phyloP scores from a whole-genome alignment of 2,888 invertebrate species.

The Parthenolecanium corni region DNA sequence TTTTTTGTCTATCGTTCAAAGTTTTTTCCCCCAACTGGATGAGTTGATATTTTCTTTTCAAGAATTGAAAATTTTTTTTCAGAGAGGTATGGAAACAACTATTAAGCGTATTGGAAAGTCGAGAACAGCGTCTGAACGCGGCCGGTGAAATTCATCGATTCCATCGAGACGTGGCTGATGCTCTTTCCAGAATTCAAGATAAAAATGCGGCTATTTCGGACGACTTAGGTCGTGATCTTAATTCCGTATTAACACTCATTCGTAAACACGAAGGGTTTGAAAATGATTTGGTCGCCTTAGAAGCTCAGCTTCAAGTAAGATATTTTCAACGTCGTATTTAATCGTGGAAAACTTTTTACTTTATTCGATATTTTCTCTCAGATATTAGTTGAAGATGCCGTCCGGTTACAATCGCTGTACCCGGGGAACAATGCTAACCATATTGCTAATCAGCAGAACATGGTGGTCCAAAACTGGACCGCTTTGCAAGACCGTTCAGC shows the following conservation, averaged over 20 bases:
- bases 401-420: slow-evolving; percentile 71
- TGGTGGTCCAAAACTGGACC: slow-evolving; percentile 78
- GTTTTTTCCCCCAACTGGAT: too few relatives aligned
- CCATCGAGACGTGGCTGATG: slow-evolving; percentile 89
- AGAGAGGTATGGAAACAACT: slow-evolving; percentile 79
- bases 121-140: slow-evolving; percentile 77
- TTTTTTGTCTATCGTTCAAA: too few relatives aligned
- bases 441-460: slow-evolving; percentile 73
- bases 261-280: slow-evolving; percentile 86
- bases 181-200: slow-evolving; percentile 76
- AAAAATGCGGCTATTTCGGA: slow-evolving; percentile 75
- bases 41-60: too few relatives aligned
- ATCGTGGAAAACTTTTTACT: neutral
- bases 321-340: neutral
- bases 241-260: slow-evolving; percentile 68
- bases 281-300: slow-evolving; percentile 82
- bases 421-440: slow-evolving; percentile 85
- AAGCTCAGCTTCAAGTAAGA: slow-evolving; percentile 68
- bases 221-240: slow-evolving; percentile 68
- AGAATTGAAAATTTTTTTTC: slow-evolving; percentile 6
- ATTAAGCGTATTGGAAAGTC: slow-evolving; percentile 70
- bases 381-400: slow-evolving; percentile 85
- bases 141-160: slow-evolving; percentile 96
- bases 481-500: slow-evolving; percentile 71
- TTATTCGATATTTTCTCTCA: slow-evolving; percentile 36